Base-by-base conservation (phyloP, 92 coral and sea anemone genomes). In the Paramuricea clavata region DNA sequence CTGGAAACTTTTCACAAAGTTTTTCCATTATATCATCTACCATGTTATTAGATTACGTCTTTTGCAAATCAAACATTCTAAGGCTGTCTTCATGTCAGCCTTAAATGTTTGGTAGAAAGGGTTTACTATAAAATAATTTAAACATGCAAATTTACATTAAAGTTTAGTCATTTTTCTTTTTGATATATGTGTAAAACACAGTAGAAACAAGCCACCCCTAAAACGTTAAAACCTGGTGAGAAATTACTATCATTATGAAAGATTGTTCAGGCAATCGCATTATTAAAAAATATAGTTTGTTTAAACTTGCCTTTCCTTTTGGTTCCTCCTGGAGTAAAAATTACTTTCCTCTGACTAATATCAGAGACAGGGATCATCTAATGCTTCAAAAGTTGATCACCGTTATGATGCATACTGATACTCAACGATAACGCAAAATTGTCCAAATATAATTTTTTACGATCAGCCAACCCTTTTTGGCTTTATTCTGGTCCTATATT, bases 281-380 rank as follows among this genome's bases (percentile, higher is more conserved):
- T 64, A 64, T 64, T 64, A 64, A 27, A n/a, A n/a, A 19, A 50
- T 50, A 50, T 19, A 50, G 59, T 50, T 50, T 50, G 59, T 50
- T 5, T 19, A 50, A 57, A 69, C 85, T 62, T 6, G 27, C 86
- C 61, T 82, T 82, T 82, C 77, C 79, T 82, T 67, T 82, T 82
- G 34, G 76, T 82, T 82, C 86, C 86, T 82, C 86, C 86, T 64
- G 86, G 86, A 32, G 86, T 65, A 27, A 19, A 31, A 32, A 82
- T 82, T 32, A 39, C 42, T n/a, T 82, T 81, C 35, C 75, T 56
- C 49, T 56, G 43, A 10, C n/a, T 43, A 26, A 5, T 39, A 57
- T 3, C 47, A n/a, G n/a, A n/a, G n/a, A n/a, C n/a, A n/a, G n/a
- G n/a, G n/a, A n/a, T n/a, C n/a, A n/a, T n/a, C n/a, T n/a, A n/a